Base-by-base conservation (phyloP, 2,113 vertebrate genomes). In the Corydoras maculifer region DNA sequence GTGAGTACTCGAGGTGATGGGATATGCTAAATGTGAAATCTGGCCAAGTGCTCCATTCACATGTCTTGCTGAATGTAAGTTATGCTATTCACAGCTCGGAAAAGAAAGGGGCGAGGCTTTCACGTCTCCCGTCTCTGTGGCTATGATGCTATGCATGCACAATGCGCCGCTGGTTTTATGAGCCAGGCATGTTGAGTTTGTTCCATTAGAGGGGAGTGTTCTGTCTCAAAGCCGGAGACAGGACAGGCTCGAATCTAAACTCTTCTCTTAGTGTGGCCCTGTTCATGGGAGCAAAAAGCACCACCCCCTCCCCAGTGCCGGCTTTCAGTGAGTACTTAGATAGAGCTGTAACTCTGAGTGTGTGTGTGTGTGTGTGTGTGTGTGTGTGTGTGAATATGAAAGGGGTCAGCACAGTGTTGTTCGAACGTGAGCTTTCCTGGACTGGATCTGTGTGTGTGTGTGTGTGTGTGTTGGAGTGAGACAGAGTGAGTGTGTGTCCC, bases 1-100 rank as follows among this genome's bases (percentile, higher is more conserved):
- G 89, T 86, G 80, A 75, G 83, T 78, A 81, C 84, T 82, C 82
- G 86, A 83, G 86, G 85, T 84, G 86, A 85, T 82, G 85, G 53
- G 60, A 62, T 59, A 58, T 18, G 58, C 53, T 54, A 49, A 73
- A 35, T 60, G 61, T 58, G 54, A 57, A 61, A 57, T 63, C 64
- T 75, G 71, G 73, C 54, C 61, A 64, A 63, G 59, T 12, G 15
- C 31, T 57, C 57, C 65, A 69, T 57, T 72, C 55, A 69, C 63
- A 31, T 53, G 18, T 25, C 18, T 50, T 49, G 58, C 58, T 55
- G 68, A 78, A 69, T 69, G 32, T 53, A 9, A 60, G 57, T 25
- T 35, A 58, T 35, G 65, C 69, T 64, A 65, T 64, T 72, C 66
- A 53, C 29, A 78, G 69, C 48, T 3, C 9, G 35, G 30, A 72